These are phyloP conservation scores for Sminthurinus aureus DNA, from an alignment of 2,888 invertebrate species.

Conservation along the genomic window DNA sequence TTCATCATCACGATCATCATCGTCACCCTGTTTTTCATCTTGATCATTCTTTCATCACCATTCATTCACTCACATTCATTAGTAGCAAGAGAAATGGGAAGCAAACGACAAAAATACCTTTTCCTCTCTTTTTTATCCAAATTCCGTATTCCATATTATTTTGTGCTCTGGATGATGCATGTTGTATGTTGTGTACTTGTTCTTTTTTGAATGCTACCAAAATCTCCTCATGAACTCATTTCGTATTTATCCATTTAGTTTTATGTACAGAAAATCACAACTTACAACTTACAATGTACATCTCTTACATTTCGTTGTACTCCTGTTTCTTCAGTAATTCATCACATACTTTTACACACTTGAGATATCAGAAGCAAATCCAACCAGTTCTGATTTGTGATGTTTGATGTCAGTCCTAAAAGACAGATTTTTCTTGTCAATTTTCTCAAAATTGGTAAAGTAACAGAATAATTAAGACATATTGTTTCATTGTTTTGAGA, in stretches of 20 bases:
- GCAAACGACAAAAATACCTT: too few relatives aligned
- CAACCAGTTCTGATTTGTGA: background rate
- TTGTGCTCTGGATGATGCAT: too few relatives aligned
- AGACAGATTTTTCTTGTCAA: background rate
- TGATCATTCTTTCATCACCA: conserved; percentile 9
- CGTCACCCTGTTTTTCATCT: background rate
- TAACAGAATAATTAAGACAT: too few relatives aligned
- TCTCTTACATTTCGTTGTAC: background rate
- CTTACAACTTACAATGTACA: too few relatives aligned
- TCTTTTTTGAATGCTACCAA: too few relatives aligned
- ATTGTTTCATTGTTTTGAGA: too few relatives aligned
- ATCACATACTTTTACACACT: background rate
- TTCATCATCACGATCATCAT: background rate
- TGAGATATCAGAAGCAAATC: background rate
- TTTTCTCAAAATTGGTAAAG: too few relatives aligned
- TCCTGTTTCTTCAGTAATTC: background rate
- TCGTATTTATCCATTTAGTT: background rate
- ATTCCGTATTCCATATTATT: too few relatives aligned
- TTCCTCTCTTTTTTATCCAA: too few relatives aligned
- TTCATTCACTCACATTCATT: background rate
- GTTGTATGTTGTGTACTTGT: too few relatives aligned
- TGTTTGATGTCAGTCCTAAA: too few relatives aligned
- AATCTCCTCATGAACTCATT: background rate
- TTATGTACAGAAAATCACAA: background rate
- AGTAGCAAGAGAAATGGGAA: too few relatives aligned